phyloP scores from a whole-genome alignment of 1,140 invertebrate genomes.

The Cherax quadricarinatus region DNA sequence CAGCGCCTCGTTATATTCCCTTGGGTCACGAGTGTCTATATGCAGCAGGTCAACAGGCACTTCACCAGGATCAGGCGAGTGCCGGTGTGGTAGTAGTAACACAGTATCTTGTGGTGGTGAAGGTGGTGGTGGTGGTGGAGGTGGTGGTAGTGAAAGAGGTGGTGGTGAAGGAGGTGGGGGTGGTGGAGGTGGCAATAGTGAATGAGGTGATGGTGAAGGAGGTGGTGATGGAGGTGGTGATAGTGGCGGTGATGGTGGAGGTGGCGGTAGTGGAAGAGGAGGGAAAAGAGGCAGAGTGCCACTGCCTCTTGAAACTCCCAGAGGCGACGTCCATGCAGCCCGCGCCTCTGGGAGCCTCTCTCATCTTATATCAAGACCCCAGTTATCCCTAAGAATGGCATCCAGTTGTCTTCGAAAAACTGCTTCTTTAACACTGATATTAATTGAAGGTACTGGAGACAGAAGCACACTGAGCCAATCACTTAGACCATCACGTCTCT shows the following conservation, averaged over 20 bases:
- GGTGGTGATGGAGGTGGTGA: too few relatives aligned
- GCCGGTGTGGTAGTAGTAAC: background rate
- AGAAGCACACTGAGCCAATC: background rate
- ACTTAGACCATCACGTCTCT: background rate
- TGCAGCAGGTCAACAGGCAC: background rate
- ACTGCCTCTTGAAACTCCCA: constrained; percentile 14
- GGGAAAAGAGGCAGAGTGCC: too few relatives aligned
- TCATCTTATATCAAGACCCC: constrained; percentile 29
- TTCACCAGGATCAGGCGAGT: background rate
- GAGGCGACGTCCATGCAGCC: constrained; percentile 49
- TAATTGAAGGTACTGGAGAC: constrained; percentile 5
- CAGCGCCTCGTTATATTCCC: background rate
- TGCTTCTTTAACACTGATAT: constrained; percentile 30
- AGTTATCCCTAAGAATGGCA: constrained; percentile 37
- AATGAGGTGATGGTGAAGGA: too few relatives aligned
- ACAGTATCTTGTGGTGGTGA: too few relatives aligned
- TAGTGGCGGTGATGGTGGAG: too few relatives aligned
- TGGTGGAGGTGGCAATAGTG: too few relatives aligned
- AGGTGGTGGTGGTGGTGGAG: background rate
- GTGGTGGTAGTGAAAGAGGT: too few relatives aligned
- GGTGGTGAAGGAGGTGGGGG: too few relatives aligned
- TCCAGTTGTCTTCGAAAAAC: constrained; percentile 35
- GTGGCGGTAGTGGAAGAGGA: too few relatives aligned
- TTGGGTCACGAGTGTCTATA: background rate
- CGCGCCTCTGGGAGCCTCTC: constrained; percentile 38